Evolutionary conservation across 2,797 vertebrate genomes (phyloP).

Genomic region (Nyctalus aviator): DNA sequence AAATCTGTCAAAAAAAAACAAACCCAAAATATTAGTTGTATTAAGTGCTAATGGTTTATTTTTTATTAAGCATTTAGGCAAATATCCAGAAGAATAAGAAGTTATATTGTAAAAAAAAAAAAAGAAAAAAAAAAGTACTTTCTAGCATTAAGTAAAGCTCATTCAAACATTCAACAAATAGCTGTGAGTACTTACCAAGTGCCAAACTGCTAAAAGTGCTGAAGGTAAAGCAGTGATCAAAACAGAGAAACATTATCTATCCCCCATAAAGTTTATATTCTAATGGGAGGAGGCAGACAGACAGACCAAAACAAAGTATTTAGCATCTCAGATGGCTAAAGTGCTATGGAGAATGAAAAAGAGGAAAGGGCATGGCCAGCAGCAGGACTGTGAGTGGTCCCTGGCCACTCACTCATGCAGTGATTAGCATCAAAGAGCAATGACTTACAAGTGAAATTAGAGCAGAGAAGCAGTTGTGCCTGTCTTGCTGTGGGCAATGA

Average conservation of each 20-base stretch:
- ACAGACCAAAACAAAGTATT: neutral
- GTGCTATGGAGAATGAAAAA: neutral
- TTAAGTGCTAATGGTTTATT: neutral
- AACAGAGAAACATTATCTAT: neutral
- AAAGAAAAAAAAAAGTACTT: slow-evolving; percentile 32
- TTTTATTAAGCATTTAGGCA: neutral
- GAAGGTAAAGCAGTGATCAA: neutral
- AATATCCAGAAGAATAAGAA: neutral
- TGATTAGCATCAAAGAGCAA: neutral
- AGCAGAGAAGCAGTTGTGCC: neutral
- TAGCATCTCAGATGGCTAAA: neutral
- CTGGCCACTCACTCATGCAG: accelerated
- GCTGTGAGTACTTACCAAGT: neutral
- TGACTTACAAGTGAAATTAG: neutral
- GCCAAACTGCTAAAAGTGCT: neutral
- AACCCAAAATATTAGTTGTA: neutral
- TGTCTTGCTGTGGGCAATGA: neutral
- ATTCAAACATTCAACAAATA: slow-evolving; percentile 2
- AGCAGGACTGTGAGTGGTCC: neutral
- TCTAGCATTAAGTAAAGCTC: neutral
- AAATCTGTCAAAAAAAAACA: neutral
- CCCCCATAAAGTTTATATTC: neutral
- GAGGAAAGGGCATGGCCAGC: accelerated
- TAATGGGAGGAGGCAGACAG: neutral
- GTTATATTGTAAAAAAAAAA: slow-evolving; percentile 18